A percentile compares a stretch with the other conserved stretches of the same genome.
Conservation (phyloP, 2,113 vertebrate species). For the Malurus melanocephalus region DNA sequence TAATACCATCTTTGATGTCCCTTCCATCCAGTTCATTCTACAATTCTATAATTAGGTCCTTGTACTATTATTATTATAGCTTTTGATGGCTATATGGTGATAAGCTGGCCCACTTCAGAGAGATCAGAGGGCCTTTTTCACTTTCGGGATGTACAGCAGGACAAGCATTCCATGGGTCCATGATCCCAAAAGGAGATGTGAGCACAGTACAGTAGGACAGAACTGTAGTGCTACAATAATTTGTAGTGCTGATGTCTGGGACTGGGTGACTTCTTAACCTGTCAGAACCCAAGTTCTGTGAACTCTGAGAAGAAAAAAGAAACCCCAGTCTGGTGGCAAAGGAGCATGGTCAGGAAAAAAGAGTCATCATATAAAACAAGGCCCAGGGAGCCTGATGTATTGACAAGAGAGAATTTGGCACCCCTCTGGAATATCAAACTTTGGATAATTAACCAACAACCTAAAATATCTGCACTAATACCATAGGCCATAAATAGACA, state of each 20-base stretch:
- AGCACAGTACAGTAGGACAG: not conserved
- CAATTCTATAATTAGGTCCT: not conserved
- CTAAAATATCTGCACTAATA: not conserved
- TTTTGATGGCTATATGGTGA: not conserved
- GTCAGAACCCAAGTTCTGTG: not conserved
- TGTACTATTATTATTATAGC: not conserved
- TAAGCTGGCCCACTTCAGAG: not conserved
- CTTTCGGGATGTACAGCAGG: not conserved
- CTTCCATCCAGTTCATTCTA: not conserved
- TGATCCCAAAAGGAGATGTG: not conserved
- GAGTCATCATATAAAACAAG: not conserved
- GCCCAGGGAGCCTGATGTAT: not conserved
- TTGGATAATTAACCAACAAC: not conserved
- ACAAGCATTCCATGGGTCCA: not conserved
- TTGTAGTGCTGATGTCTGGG: not conserved
- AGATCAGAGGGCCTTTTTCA: not conserved
- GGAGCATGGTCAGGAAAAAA: not conserved
- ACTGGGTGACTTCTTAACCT: not conserved
- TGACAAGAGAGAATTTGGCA: not conserved
- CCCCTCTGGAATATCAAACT: not conserved
- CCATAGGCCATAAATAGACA: not conserved
- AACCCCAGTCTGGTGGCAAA: not conserved
- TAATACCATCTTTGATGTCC: not conserved
- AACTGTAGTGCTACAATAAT: not conserved
- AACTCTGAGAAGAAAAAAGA: not conserved